These are phyloP conservation scores for Bombus picipes DNA, from an alignment of 1,140 invertebrate species.

Conservation along the genomic window DNA sequence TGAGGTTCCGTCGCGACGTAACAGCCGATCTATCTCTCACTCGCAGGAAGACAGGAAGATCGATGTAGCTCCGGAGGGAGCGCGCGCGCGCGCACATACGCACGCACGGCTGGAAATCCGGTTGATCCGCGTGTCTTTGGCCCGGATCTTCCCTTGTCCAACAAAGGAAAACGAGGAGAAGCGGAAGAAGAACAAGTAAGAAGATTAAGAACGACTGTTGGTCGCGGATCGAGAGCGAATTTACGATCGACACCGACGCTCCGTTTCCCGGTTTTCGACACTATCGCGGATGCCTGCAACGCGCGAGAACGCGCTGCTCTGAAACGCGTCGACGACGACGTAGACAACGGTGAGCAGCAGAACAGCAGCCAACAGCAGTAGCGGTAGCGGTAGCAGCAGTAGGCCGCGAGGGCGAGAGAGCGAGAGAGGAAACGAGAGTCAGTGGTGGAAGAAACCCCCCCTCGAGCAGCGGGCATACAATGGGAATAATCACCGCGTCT, in stretches of 20 bases:
- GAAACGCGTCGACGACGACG: slow-evolving; percentile 30
- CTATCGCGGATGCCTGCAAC: slow-evolving; percentile 37
- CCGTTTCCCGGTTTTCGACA: slow-evolving; percentile 36
- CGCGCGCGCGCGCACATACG: not conserved
- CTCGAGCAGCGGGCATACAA: slow-evolving; percentile 71
- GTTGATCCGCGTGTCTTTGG: slow-evolving; percentile 3
- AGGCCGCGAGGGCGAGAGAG: slow-evolving; percentile 52
- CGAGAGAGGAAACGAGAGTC: slow-evolving; percentile 45
- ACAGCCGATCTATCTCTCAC: slow-evolving; percentile 19
- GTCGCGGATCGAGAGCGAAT: not conserved
- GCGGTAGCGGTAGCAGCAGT: not conserved
- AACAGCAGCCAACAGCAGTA: not conserved
- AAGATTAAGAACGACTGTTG: not conserved
- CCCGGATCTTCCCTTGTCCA: not conserved
- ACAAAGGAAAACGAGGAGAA: not conserved
- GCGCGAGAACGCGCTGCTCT: slow-evolving; percentile 43
- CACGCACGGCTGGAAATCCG: slow-evolving; percentile 17
- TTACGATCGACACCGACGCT: slow-evolving; percentile 40
- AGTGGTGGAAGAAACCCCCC: slow-evolving; percentile 60
- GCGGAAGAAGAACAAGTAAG: not conserved
- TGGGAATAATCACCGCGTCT: slow-evolving; percentile 79
- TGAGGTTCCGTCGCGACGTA: not conserved
- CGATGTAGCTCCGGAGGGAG: slow-evolving; percentile 12
- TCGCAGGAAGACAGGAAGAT: slow-evolving; percentile 25
- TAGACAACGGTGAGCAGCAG: slow-evolving; percentile 2